These are phyloP conservation scores for Artibeus jamaicensis DNA, from an alignment of 2,797 vertebrate genomes.

Conservation along the genomic window DNA sequence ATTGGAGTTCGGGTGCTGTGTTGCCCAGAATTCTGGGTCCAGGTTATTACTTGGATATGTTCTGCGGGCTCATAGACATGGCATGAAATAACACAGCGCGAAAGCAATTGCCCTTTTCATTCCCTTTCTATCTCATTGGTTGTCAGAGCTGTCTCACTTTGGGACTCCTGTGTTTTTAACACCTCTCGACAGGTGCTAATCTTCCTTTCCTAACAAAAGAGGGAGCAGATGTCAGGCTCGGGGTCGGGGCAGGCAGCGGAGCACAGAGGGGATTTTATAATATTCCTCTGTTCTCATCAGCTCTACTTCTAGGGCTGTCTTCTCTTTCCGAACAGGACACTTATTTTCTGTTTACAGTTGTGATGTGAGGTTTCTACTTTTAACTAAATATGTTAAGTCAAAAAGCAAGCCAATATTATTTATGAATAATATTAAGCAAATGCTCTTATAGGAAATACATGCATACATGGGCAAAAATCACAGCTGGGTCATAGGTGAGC, in stretches of 20 bases:
- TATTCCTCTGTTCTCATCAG: not conserved
- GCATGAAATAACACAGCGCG: not conserved
- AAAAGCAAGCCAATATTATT: not conserved
- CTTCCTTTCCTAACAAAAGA: slow-evolving; percentile 24
- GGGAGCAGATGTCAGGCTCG: slow-evolving; percentile 21
- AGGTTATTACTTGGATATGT: not conserved
- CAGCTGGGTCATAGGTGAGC: not conserved
- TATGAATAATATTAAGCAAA: not conserved
- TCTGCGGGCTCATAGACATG: not conserved
- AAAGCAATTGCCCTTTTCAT: not conserved
- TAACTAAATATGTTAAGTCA: slow-evolving; percentile 12
- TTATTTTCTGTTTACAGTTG: not conserved
- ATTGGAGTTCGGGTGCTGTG: not conserved
- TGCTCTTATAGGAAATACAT: not conserved
- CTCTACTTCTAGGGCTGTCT: not conserved
- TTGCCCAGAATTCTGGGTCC: not conserved
- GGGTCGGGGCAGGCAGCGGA: not conserved
- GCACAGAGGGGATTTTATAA: not conserved
- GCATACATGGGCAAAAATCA: not conserved
- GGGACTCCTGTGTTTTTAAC: not conserved
- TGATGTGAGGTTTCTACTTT: not conserved
- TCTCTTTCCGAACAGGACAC: not conserved
- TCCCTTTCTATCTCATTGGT: not conserved
- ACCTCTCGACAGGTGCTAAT: slow-evolving; percentile 26
- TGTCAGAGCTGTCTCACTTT: not conserved